Evolutionary conservation across 2,888 invertebrate species (phyloP).

Genomic region (Rutpela maculata): DNA sequence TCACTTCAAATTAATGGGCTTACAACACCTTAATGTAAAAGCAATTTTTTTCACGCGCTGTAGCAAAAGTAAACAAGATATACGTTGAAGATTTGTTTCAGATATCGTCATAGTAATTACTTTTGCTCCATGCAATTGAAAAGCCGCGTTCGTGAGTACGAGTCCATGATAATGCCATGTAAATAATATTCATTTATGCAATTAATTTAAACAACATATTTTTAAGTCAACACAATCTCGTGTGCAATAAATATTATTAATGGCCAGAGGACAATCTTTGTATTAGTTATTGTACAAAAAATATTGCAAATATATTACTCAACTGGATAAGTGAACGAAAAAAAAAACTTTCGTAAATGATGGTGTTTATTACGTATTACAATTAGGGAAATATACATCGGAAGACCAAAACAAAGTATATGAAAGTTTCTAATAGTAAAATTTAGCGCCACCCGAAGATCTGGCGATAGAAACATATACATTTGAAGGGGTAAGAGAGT

Average conservation of each 20-base stretch:
- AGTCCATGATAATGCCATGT: constrained; percentile 31
- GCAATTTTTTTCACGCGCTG: background rate
- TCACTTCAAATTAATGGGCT: constrained; percentile 9
- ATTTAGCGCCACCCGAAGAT: too few species aligned
- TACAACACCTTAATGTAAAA: constrained; percentile 10
- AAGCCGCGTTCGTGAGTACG: constrained; percentile 21
- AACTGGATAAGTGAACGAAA: too few species aligned
- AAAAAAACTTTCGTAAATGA: too few species aligned
- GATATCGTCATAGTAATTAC: constrained; percentile 32
- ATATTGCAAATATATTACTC: too few species aligned
- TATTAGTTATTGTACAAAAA: too few species aligned
- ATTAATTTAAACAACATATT: constrained; percentile 45
- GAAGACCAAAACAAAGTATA: too few species aligned
- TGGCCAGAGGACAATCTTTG: background rate
- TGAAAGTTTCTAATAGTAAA: too few species aligned
- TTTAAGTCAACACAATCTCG: constrained; percentile 43
- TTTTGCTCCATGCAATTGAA: constrained; percentile 30
- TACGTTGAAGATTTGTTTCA: constrained; percentile 26
- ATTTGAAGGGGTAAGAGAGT: too few species aligned
- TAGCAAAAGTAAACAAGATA: constrained; percentile 23
- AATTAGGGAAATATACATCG: too few species aligned
- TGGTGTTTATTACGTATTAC: too few species aligned
- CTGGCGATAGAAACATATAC: too few species aligned
- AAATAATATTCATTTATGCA: constrained; percentile 42
- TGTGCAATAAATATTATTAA: constrained; percentile 36